A percentile compares a stretch with the other conserved stretches of the same genome.
phyloP scores from a whole-genome alignment of 2,113 vertebrate genomes.

The Scatophagus argus region DNA sequence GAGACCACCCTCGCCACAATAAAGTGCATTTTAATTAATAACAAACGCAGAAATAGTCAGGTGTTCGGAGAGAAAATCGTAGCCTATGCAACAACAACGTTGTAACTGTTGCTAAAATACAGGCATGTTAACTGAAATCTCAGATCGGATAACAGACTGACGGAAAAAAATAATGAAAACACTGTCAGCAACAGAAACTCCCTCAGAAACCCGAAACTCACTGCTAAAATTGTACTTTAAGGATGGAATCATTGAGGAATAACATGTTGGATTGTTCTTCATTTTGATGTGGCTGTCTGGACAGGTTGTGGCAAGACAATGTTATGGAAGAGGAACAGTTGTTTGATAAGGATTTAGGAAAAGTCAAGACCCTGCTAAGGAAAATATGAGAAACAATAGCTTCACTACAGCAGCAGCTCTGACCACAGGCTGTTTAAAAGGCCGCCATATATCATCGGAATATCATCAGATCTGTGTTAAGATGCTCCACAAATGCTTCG shows the following conservation, averaged over 20 bases:
- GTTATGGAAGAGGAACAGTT: slow-evolving; percentile 20
- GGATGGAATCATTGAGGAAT: slow-evolving; percentile 13
- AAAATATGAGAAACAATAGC: slow-evolving; percentile 56
- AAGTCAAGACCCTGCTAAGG: slow-evolving; percentile 34
- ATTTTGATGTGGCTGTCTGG: slow-evolving; percentile 20
- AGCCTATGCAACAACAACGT: neutral
- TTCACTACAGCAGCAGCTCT: slow-evolving; percentile 29
- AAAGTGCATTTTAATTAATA: neutral
- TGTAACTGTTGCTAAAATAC: slow-evolving; percentile 30
- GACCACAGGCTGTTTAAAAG: slow-evolving; percentile 49
- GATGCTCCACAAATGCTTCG: slow-evolving; percentile 40
- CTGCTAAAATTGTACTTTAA: slow-evolving; percentile 16
- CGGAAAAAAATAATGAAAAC: slow-evolving; percentile 16
- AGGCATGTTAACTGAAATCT: slow-evolving; percentile 17
- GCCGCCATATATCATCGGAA: slow-evolving; percentile 27
- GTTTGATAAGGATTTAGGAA: slow-evolving; percentile 31
- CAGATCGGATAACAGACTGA: slow-evolving; percentile 28
- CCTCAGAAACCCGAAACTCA: slow-evolving; percentile 1
- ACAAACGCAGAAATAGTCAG: neutral
- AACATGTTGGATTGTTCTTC: neutral
- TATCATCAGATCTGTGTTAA: slow-evolving; percentile 38
- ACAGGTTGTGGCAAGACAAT: slow-evolving; percentile 35
- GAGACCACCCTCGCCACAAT: neutral
- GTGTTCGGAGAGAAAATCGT: neutral
- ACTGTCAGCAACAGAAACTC: neutral